phyloP scores from a whole-genome alignment of 1,140 invertebrate genomes.

The Eriocheir sinensis region DNA sequence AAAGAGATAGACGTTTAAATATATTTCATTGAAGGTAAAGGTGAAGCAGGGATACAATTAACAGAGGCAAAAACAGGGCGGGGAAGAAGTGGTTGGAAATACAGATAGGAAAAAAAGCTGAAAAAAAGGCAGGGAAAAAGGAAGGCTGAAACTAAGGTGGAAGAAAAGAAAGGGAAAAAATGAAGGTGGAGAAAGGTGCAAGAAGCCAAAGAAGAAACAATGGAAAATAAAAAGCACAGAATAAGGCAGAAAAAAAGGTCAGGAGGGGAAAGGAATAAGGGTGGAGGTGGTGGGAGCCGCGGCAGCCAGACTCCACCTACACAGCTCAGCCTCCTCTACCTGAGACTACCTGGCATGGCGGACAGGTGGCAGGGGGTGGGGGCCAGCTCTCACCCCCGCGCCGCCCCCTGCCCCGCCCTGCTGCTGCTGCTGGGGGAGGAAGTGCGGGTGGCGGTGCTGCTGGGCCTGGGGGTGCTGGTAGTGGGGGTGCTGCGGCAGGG shows the following conservation, averaged over 20 bases:
- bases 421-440: constrained; percentile 30
- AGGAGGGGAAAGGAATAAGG: constrained; percentile 2
- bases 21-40: too few species aligned
- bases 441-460: constrained; percentile 49
- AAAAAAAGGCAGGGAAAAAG: too few species aligned
- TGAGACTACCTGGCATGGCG: constrained; percentile 76
- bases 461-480: constrained; percentile 61
- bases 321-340: constrained; percentile 76
- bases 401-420: constrained; percentile 38
- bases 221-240: too few species aligned
- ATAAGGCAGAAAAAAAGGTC: too few species aligned
- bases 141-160: too few species aligned
- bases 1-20: background rate
- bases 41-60: background rate
- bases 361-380: constrained; percentile 73
- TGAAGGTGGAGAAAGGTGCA: background rate
- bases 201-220: background rate
- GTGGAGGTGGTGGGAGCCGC: constrained; percentile 61
- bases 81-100: too few species aligned
- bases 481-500: constrained; percentile 54
- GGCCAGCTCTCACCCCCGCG: constrained; percentile 45
- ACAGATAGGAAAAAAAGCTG: background rate
- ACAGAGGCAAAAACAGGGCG: too few species aligned
- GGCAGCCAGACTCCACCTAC: constrained; percentile 73
- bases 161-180: background rate